Percentiles rank a stretch among this genome's conserved stretches.
phyloP scores from a whole-genome alignment of 2,888 invertebrate genomes.

The Pachycephus smyrnensis region DNA sequence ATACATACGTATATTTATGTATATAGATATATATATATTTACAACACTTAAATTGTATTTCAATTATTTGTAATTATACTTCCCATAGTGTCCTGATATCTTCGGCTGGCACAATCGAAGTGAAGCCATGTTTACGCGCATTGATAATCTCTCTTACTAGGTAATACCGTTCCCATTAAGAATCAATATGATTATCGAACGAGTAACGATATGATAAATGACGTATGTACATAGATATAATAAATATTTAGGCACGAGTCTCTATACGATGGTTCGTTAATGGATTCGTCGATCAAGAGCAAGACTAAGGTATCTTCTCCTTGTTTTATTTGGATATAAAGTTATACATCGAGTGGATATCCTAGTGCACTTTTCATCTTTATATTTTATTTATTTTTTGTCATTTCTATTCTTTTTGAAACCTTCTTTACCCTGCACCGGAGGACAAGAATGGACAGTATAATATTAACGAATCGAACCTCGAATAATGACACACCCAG shows the following conservation, averaged over 20 bases:
- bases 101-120: constrained; percentile 1
- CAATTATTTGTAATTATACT: constrained; percentile 22
- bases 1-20: neutral
- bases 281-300: neutral
- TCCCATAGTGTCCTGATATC: constrained; percentile 18
- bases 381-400: neutral
- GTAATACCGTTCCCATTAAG: neutral
- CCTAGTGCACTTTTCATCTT: neutral
- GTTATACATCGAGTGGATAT: neutral
- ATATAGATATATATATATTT: constrained; percentile 15
- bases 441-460: neutral
- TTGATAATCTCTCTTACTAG: neutral
- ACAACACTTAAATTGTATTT: constrained; percentile 20
- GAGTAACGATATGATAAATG: neutral
- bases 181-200: neutral
- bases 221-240: neutral
- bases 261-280: neutral
- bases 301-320: neutral
- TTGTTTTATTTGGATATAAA: neutral
- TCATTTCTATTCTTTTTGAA: neutral
- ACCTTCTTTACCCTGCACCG: neutral
- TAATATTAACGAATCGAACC: neutral
- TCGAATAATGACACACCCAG: neutral
- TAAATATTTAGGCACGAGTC: neutral
- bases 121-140: neutral